Conservation (phyloP, 2,888 invertebrate species). For the Leptopterna dolabrata region DNA sequence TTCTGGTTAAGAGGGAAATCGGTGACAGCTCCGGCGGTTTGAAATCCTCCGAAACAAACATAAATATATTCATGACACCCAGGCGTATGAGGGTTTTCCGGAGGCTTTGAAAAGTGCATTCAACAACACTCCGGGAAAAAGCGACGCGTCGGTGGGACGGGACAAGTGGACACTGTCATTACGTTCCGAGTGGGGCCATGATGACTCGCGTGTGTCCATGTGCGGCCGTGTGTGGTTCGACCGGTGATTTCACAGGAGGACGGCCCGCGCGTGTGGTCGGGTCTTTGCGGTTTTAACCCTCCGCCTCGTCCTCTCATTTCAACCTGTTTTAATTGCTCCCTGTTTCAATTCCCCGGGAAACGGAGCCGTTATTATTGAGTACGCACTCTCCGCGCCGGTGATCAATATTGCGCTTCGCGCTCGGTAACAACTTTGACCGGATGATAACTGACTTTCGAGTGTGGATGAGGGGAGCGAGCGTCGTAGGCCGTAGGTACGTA, state of each 20-base stretch:
- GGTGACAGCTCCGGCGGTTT: too few species aligned
- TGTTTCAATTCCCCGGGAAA: conserved; percentile 47
- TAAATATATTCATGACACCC: conserved; percentile 23
- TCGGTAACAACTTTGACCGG: neutral
- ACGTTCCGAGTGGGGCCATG: neutral
- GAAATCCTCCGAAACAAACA: neutral
- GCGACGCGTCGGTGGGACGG: neutral
- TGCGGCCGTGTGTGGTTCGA: neutral
- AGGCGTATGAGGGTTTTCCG: neutral
- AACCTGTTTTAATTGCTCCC: conserved; percentile 47
- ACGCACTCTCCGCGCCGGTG: conserved; percentile 46
- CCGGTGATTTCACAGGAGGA: neutral
- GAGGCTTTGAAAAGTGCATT: conserved; percentile 29
- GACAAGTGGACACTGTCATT: conserved; percentile 45
- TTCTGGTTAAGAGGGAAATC: too few species aligned
- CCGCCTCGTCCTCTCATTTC: conserved; percentile 26
- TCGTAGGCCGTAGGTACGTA: too few species aligned
- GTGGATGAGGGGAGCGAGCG: too few species aligned
- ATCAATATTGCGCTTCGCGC: conserved; percentile 30
- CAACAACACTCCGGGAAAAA: conserved; percentile 23
- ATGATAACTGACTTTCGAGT: neutral
- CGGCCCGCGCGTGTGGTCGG: neutral
- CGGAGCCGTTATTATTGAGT: conserved; percentile 48
- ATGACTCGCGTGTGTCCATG: neutral
- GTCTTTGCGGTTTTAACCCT: conserved; percentile 32